Base-by-base conservation (phyloP, 2,113 vertebrate species). In the Callipepla squamata region DNA sequence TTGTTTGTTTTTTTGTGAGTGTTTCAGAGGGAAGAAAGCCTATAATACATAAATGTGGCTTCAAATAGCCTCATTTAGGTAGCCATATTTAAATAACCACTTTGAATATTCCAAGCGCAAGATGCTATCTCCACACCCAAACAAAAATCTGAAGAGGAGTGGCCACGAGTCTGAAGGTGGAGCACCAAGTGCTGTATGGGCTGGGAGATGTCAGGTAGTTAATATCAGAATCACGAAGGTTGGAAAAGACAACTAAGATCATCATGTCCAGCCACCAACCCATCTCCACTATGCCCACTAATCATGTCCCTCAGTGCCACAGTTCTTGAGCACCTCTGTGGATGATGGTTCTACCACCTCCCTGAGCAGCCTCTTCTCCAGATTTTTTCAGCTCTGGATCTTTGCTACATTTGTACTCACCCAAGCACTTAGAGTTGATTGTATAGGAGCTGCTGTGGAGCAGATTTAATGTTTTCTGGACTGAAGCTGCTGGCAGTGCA, bases 401-500 rank as follows among this genome's bases (percentile, higher is more conserved):
- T 84, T 57, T 63, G 25, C 34, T 61, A 0, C 28, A 15, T 55
- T 75, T 44, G 10, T 57, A 20, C n/a, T 85, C 53, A 57, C 40
- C 0, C 0, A 59, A 36, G 11, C 8, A 3, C 36, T 84, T 87
- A 76, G 62, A 75, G 2, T 4, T 51, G 20, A 22, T 78, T 38
- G 2, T 0, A 0, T 22, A 53, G 78, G 61, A 89, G 16, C 38
- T 76, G 36, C 53, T 92, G 7, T 53, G 69, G 19, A 68, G 62
- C 22, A 61, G 26, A 40, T 77, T 21, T 40, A 23, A 45, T 76
- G 26, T 68, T 78, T 79, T 67, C 38, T 57, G 66, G 32, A 30
- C 22, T 67, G 51, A 61, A 83, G 68, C 68, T 77, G 73, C 76
- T 72, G 30, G 45, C 70, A 57, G 59, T 65, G 53, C 74, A 80